phyloP scores from a whole-genome alignment of 2,113 vertebrate genomes.

The Apteryx owenii region DNA sequence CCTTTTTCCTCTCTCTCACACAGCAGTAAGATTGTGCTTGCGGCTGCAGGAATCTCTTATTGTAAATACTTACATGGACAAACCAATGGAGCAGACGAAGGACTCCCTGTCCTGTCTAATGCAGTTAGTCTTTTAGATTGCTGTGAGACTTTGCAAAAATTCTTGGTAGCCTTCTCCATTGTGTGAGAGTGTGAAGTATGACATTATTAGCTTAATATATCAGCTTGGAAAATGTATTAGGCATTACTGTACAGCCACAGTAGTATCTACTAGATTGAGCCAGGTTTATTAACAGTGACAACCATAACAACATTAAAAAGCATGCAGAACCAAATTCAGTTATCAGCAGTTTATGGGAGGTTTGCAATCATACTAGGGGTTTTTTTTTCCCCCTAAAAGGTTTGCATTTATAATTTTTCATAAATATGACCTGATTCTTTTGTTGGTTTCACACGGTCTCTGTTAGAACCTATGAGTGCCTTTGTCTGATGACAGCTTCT shows the following conservation, averaged over 20 bases:
- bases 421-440: background rate
- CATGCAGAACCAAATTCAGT: slow-evolving; percentile 16
- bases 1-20: background rate
- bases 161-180: background rate
- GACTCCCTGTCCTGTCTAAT: background rate
- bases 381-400: background rate
- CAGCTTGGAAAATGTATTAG: slow-evolving; percentile 2
- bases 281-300: slow-evolving; percentile 51
- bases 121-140: slow-evolving; percentile 51
- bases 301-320: background rate
- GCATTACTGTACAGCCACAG: slow-evolving; percentile 12
- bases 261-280: background rate
- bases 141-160: background rate
- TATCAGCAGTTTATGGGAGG: background rate
- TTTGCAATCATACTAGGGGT: background rate
- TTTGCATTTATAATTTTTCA: background rate
- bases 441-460: background rate
- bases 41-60: background rate
- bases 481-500: background rate
- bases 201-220: background rate
- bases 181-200: background rate
- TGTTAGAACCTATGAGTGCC: background rate
- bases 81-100: slow-evolving; percentile 38
- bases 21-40: background rate
- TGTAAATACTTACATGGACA: background rate